A percentile compares a stretch with the other conserved stretches of the same genome.
phyloP scores from a whole-genome alignment of 1,140 invertebrate species.

The Lucilia sericata region DNA sequence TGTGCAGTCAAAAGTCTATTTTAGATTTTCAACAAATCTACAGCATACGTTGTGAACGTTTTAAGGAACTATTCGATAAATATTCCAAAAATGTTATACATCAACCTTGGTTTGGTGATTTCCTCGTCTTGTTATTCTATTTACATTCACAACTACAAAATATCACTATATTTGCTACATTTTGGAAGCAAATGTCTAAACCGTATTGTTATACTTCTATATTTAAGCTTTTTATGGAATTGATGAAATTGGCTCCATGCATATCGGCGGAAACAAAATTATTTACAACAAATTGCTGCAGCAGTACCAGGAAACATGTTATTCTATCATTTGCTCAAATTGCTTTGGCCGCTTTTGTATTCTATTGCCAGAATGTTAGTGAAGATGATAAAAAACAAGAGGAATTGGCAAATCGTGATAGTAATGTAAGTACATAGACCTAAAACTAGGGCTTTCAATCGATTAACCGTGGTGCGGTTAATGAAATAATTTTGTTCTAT shows the following conservation, averaged over 20 bases:
- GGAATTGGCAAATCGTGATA: conserved; percentile 23
- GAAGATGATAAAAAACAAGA: not conserved
- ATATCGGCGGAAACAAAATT: conserved; percentile 40
- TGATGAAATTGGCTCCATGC: conserved; percentile 37
- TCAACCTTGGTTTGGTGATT: conserved; percentile 41
- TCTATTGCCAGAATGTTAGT: conserved; percentile 21
- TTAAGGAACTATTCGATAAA: conserved; percentile 31
- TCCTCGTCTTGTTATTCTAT: not conserved
- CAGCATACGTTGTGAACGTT: conserved; percentile 27
- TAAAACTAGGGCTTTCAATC: too few relatives aligned
- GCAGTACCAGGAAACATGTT: conserved; percentile 41
- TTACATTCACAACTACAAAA: conserved; percentile 35
- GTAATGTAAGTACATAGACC: conserved; percentile 20
- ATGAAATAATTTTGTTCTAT: too few relatives aligned
- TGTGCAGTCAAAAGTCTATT: not conserved
- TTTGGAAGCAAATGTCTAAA: conserved; percentile 46
- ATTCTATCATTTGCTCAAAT: conserved; percentile 39
- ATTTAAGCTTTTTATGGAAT: conserved; percentile 27
- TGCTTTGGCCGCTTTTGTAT: conserved; percentile 20
- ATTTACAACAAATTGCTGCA: conserved; percentile 39
- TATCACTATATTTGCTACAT: not conserved
- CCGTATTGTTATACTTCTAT: conserved; percentile 32
- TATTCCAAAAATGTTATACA: conserved; percentile 24
- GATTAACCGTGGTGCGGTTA: too few relatives aligned
- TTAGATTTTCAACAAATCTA: conserved; percentile 9